Evolutionary conservation across 2,888 invertebrate genomes (phyloP), one percentile per base, ranked within the genome.

Genomic region (Serrognathus titanus): DNA sequence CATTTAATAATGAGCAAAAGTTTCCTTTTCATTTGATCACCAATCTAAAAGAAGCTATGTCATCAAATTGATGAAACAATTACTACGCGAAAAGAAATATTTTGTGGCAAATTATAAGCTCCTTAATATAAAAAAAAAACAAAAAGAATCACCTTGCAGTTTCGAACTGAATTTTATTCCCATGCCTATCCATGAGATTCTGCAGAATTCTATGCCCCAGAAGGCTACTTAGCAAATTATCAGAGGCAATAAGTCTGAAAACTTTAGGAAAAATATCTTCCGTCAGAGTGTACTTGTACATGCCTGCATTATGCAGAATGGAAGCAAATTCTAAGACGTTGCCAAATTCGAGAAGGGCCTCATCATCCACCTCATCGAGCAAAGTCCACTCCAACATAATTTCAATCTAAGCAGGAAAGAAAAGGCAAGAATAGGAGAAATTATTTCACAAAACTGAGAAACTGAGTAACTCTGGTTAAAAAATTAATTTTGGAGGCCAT

Each of bases 201-300:
- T 83, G 80, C 37, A 85, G 67, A 0, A 85, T 77, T 11, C 83
- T 75, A 63, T 81, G 81, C 0, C 83, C 85, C 10, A 84, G 69
- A 0, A 85, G 71, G 65, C 81, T 83, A 39, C 80, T 76, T 3
- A 81, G 65, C 45, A 76, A 66, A 57, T 79, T 79, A 1, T 68
- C 51, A 0, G 83, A 83, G 0, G 78, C 74, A 12, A 85, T 78
- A 68, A 85, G 75, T 10, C 67, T 65, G 55, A 84, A 69, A 0
- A 84, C 67, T 31, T 80, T 69, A 5, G 77, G 75, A n/a, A 85
- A 72, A 9, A 84, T 68, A 13, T 79, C 77, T 10, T 78, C 74
- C 0, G 75, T 74, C n/a, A 85, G 74, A 12, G 80, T 79, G 3
- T 78, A 77, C 12, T 69, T 69, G 54, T 80, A 81, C 0, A 73